Conservation (phyloP, 2,113 vertebrate species). For the Paradisaea rubra region DNA sequence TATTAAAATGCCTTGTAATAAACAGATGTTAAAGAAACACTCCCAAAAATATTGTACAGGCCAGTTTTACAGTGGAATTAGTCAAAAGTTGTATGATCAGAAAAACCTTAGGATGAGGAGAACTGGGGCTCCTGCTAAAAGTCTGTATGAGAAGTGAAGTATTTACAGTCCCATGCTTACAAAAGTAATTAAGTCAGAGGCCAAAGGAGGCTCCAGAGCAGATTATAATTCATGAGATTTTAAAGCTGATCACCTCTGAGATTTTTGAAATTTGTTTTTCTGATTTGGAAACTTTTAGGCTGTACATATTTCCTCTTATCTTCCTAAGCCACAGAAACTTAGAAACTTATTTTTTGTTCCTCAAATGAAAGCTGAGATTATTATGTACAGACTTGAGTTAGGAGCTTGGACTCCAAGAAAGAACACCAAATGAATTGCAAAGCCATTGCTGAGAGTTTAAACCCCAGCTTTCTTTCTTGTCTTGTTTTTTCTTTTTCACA, state of each 20-base stretch:
- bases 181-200: not conserved
- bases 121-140: not conserved
- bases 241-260: not conserved
- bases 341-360: not conserved
- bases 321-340: not conserved
- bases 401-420: not conserved
- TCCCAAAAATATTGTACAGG: not conserved
- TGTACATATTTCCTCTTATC: not conserved
- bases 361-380: not conserved
- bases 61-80: not conserved
- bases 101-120: not conserved
- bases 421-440: not conserved
- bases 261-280: not conserved
- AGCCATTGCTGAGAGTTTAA: not conserved
- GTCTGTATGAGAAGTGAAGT: not conserved
- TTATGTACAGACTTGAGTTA: not conserved
- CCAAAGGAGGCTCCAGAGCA: not conserved
- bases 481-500: not conserved
- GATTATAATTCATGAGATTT: not conserved
- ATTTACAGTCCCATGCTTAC: not conserved
- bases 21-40: not conserved
- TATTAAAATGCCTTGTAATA: not conserved
- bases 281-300: not conserved
- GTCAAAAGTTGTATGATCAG: not conserved
- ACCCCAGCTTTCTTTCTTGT: not conserved